These are phyloP conservation scores for Tenodera sinensis DNA, from an alignment of 2,888 invertebrate species.

Conservation along the genomic window DNA sequence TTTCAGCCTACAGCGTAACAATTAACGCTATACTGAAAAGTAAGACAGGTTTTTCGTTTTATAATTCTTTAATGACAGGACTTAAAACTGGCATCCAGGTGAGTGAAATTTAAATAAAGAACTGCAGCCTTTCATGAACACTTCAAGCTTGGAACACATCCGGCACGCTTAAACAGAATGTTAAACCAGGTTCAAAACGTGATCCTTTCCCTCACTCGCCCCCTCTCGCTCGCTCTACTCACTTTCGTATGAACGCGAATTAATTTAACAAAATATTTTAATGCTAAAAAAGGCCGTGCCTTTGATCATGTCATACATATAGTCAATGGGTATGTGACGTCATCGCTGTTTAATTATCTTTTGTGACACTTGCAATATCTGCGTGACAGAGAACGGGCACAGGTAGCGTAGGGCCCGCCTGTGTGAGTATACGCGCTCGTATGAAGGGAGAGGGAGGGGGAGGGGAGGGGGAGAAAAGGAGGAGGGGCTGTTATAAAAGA, in stretches of 20 bases:
- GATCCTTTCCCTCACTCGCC: not conserved
- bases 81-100: not conserved
- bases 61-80: not conserved
- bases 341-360: conserved; percentile 13
- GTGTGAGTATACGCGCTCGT: not conserved
- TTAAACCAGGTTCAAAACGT: not conserved
- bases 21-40: not conserved
- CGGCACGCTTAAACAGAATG: not conserved
- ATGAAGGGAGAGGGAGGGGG: not conserved
- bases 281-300: not conserved
- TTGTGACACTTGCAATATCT: conserved; percentile 17
- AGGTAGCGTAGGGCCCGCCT: not conserved
- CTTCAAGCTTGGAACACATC: not conserved
- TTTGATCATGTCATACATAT: conserved; percentile 9
- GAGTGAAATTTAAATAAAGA: not conserved
- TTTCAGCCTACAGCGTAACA: not conserved
- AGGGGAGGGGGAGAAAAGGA: not conserved
- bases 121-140: not conserved
- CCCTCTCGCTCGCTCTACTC: not conserved
- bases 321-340: conserved; percentile 15
- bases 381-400: not conserved
- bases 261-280: conserved; percentile 14
- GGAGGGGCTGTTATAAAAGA: not conserved
- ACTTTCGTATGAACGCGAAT: not conserved
- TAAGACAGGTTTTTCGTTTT: not conserved